phyloP scores from a whole-genome alignment of 2,888 invertebrate species.

The Thysanoteuthis rhombus region DNA sequence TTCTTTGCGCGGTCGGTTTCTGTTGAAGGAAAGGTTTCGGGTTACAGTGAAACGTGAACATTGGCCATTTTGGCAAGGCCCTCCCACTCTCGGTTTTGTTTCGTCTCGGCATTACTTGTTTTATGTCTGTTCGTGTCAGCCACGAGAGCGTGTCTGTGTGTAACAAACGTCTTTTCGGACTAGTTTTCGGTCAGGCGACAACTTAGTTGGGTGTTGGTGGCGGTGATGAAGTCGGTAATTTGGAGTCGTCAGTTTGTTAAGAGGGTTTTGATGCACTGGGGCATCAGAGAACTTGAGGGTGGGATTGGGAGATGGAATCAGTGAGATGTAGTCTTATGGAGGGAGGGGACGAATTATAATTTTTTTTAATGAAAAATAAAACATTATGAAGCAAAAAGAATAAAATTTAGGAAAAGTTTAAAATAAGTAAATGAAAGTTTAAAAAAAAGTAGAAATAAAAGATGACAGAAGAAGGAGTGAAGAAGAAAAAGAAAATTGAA shows the following conservation, averaged over 20 bases:
- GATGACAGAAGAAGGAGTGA: too few species aligned
- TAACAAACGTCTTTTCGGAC: neutral
- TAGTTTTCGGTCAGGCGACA: neutral
- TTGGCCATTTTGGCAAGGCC: neutral
- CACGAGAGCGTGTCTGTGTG: neutral
- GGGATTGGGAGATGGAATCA: neutral
- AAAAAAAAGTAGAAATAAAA: neutral
- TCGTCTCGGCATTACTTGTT: neutral
- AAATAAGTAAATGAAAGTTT: neutral
- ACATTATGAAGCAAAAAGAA: neutral
- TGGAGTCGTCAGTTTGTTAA: neutral
- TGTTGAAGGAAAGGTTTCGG: neutral
- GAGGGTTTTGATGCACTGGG: neutral
- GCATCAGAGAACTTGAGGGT: neutral
- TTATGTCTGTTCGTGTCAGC: neutral
- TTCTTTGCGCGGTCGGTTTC: neutral
- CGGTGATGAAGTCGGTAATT: neutral
- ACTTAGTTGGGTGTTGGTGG: neutral
- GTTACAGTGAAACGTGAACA: neutral
- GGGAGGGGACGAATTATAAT: neutral
- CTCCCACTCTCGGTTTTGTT: neutral
- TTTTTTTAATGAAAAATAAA: too few species aligned
- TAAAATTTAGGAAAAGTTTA: neutral
- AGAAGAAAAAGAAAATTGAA: too few species aligned
- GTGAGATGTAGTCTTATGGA: neutral